Conservation (phyloP, 2,888 invertebrate species). For the Chloromyia formosa region DNA sequence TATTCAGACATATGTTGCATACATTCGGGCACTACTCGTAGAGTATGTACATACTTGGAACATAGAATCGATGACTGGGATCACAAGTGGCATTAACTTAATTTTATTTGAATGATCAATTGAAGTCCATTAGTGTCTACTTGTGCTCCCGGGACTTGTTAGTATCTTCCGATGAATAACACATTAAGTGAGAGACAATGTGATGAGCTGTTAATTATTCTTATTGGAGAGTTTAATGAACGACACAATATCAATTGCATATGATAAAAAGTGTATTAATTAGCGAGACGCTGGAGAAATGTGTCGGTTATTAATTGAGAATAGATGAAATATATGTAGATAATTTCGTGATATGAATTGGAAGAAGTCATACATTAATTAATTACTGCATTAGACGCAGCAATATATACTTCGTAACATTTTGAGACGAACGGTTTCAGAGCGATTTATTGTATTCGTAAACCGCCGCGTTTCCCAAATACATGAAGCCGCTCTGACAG, state of each 20-base stretch:
- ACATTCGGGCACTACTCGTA: background rate
- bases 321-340: too few species aligned
- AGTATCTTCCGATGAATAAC: conserved; percentile 30
- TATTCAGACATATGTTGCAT: background rate
- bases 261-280: background rate
- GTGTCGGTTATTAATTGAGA: too few species aligned
- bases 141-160: conserved; percentile 27
- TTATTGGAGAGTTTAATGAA: conserved; percentile 37
- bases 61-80: conserved; percentile 10
- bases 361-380: too few species aligned
- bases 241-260: conserved; percentile 32
- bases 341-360: too few species aligned
- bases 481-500: too few species aligned
- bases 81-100: conserved; percentile 44
- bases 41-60: too few species aligned
- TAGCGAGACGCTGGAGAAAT: too few species aligned
- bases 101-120: conserved; percentile 49
- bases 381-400: too few species aligned
- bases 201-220: conserved; percentile 40
- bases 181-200: background rate
- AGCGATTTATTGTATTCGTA: too few species aligned
- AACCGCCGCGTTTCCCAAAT: too few species aligned
- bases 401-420: too few species aligned
- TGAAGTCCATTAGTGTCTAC: conserved; percentile 45
- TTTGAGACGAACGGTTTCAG: too few species aligned